A percentile compares a stretch with the other conserved stretches of the same genome.
phyloP scores from a whole-genome alignment of 2,113 vertebrate genomes.

The Heloderma charlesbogerti region DNA sequence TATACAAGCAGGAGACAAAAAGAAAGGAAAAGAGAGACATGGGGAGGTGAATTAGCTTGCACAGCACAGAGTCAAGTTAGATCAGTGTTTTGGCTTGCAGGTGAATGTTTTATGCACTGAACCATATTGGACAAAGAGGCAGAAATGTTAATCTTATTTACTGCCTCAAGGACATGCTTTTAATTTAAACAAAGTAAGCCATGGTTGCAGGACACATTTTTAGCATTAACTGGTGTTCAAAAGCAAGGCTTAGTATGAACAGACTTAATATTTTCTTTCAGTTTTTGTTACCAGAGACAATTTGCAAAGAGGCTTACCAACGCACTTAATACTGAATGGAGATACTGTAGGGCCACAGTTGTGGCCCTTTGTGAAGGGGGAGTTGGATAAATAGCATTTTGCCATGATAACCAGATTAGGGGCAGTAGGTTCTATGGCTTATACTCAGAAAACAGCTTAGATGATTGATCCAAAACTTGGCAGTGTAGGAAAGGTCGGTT shows the following conservation, averaged over 20 bases:
- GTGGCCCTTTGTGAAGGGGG: no score
- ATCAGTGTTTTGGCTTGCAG: slow-evolving; percentile 13
- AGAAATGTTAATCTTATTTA: slow-evolving; percentile 24
- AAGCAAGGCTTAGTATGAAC: neutral
- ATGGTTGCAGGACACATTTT: neutral
- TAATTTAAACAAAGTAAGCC: slow-evolving; percentile 26
- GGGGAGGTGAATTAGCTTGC: slow-evolving; percentile 5
- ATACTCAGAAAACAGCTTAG: no score
- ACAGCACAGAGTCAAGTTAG: neutral
- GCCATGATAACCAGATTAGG: no score
- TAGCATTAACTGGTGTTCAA: slow-evolving; percentile 12
- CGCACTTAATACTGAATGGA: slow-evolving; percentile 10
- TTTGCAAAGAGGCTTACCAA: neutral
- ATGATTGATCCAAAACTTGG: no score
- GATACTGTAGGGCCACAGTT: neutral
- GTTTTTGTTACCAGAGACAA: neutral
- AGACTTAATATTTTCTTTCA: neutral
- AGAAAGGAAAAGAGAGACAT: neutral
- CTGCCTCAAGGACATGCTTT: slow-evolving; percentile 21
- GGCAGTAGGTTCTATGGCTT: no score
- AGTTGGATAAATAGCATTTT: no score
- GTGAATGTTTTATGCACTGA: slow-evolving; percentile 27
- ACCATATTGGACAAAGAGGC: neutral
- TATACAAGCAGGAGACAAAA: neutral
- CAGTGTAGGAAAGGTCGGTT: no score